These are phyloP conservation scores for Xiphophorus hellerii DNA, from an alignment of 2,113 vertebrate genomes.

Conservation along the genomic window DNA sequence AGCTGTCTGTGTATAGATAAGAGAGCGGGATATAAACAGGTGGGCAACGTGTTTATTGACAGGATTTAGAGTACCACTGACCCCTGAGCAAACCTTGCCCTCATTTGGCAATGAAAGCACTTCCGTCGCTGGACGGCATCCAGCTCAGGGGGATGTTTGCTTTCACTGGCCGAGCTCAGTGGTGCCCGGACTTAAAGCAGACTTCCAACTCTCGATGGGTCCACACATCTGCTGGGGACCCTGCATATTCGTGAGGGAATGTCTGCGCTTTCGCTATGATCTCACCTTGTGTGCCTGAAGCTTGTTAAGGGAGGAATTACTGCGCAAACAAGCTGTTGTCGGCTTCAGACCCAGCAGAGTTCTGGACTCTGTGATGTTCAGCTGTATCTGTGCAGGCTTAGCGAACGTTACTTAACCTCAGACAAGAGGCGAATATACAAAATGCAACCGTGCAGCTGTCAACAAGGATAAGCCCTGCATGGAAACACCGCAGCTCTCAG, in stretches of 20 bases:
- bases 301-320: constrained; percentile 77
- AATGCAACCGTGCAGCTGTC: constrained; percentile 42
- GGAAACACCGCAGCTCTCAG: constrained; percentile 31
- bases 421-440: constrained; percentile 13
- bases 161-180: constrained; percentile 60
- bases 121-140: constrained; percentile 66
- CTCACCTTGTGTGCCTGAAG: constrained; percentile 83
- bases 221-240: constrained; percentile 71
- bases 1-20: constrained; percentile 1
- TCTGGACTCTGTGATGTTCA: constrained; percentile 52
- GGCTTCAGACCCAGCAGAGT: constrained; percentile 39
- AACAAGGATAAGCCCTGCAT: constrained; percentile 3
- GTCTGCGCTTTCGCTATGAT: constrained; percentile 68
- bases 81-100: constrained; percentile 70
- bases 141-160: constrained; percentile 73
- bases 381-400: constrained; percentile 42
- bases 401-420: constrained; percentile 45
- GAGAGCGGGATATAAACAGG: constrained; percentile 26
- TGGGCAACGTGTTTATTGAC: constrained; percentile 67
- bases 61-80: constrained; percentile 69
- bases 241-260: constrained; percentile 34
- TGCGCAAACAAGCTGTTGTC: constrained; percentile 74
- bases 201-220: constrained; percentile 68
- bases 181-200: constrained; percentile 79
- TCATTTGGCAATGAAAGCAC: constrained; percentile 67